Evolutionary conservation across 1,140 invertebrate species (phyloP), one percentile per base, ranked within the genome.

Genomic region (Ceratoteleas bidentatus): DNA sequence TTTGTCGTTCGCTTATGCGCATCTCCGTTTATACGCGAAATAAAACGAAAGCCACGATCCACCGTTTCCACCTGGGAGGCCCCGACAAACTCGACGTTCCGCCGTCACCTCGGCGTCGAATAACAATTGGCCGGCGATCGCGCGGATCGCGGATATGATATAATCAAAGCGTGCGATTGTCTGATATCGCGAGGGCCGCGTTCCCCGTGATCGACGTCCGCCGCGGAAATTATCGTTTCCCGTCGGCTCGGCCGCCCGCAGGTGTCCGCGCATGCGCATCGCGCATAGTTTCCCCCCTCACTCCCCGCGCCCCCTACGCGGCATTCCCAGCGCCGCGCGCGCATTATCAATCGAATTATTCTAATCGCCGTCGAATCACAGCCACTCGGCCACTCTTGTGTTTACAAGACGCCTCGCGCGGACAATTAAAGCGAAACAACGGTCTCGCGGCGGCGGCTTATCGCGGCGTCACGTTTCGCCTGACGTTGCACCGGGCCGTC

Each of bases 171-270:
- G 36, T 32, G 33, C 49, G 60, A 64, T 74, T 74, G 60, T 56
- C 57, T 49, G 40, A 64, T 54, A 50, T 36, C 13, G 54, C 56
- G 32, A 60, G 60, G 52, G 66, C 66, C 66, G 49, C 40, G 56
- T 60, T 58, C 43, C 58, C 47, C 36, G 62, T 40, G 73, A 64
- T 64, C 58, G 58, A 64, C 58, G 43, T 52, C 61, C 73, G 60
- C 60, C 43, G 66, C 64, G 73, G 73, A 76, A 76, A 57, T 76
- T 36, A 76, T 76, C 45, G 49, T 68, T 76, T 76, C 73, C 72
- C 61, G 72, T 47, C 61, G 50, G 72, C 52, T 75, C 43, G 66
- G 14, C 14, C 69, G 53, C 52, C 49, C 34, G 34, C 53, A 62
- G 70, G 50, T 65, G 15, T 36, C 34, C 34, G n/a, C n/a, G n/a